Conservation (phyloP, 2,888 invertebrate species). For the Diaperis boleti region DNA sequence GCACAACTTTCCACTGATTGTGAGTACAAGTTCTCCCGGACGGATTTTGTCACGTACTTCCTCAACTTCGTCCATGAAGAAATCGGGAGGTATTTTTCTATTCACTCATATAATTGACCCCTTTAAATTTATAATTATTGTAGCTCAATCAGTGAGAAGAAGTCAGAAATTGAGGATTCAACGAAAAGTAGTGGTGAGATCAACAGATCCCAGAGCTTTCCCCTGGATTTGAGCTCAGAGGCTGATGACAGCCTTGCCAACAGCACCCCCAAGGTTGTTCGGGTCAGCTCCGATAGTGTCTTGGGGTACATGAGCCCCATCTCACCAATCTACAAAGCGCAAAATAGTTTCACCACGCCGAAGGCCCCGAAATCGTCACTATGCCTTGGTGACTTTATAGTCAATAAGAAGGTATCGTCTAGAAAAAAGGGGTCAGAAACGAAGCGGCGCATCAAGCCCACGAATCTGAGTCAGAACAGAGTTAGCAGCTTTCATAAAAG, state of each 20-base stretch:
- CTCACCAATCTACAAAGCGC: conserved; percentile 56
- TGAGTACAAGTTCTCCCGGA: conserved; percentile 52
- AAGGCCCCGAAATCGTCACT: conserved; percentile 49
- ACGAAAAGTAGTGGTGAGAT: conserved; percentile 11
- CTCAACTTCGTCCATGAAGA: conserved; percentile 63
- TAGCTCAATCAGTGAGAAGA: not conserved
- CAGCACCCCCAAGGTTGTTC: conserved; percentile 51
- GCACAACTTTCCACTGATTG: conserved; percentile 35
- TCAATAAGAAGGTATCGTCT: conserved; percentile 48
- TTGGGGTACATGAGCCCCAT: conserved; percentile 52
- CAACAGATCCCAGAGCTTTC: conserved; percentile 25
- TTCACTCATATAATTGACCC: conserved; percentile 25
- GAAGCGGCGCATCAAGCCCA: conserved; percentile 69
- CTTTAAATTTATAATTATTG: not conserved
- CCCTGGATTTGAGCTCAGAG: conserved; percentile 23
- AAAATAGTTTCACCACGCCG: conserved; percentile 47
- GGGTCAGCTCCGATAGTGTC: conserved; percentile 14
- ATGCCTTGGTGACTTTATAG: conserved; percentile 63
- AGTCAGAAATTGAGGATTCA: conserved; percentile 7
- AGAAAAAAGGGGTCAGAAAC: conserved; percentile 51
- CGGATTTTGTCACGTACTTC: conserved; percentile 62
- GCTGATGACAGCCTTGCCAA: not conserved
- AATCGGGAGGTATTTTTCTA: conserved; percentile 54
- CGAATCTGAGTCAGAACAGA: conserved; percentile 59
- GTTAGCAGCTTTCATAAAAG: conserved; percentile 48